Evolutionary conservation across 2,888 invertebrate species (phyloP).

Genomic region (Lissonota sp.): DNA sequence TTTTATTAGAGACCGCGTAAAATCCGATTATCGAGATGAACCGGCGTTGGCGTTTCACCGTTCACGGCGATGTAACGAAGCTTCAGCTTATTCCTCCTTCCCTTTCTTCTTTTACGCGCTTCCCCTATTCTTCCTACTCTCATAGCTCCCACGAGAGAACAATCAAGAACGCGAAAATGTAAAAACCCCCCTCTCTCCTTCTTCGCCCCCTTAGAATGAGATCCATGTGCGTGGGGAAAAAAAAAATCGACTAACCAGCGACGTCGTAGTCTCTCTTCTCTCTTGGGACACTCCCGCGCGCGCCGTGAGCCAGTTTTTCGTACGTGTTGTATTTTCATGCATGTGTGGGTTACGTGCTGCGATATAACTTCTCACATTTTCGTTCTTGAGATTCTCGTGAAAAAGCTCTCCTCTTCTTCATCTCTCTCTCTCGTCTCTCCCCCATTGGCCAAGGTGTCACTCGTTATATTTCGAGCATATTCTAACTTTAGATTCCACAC

Average conservation of each 20-base stretch:
- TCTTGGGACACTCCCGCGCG: neutral
- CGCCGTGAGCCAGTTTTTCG: conserved; percentile 29
- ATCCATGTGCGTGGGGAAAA: conserved; percentile 45
- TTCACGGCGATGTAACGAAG: conserved; percentile 40
- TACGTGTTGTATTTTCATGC: conserved; percentile 5
- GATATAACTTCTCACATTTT: conserved; percentile 53
- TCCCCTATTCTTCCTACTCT: conserved; percentile 24
- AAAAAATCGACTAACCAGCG: conserved; percentile 22
- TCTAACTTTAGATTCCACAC: conserved; percentile 79
- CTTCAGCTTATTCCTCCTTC: conserved; percentile 12
- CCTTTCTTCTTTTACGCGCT: neutral
- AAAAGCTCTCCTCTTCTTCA: conserved; percentile 33
- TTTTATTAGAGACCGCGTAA: conserved; percentile 66
- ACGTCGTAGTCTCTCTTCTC: conserved; percentile 15
- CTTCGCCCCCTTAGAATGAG: neutral
- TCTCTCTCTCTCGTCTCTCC: conserved; percentile 29
- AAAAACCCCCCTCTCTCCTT: conserved; percentile 9
- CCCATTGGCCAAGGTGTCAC: conserved; percentile 76
- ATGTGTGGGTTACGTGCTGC: neutral
- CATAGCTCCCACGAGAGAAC: conserved; percentile 19
- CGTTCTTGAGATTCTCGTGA: conserved; percentile 27
- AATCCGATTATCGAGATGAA: conserved; percentile 65
- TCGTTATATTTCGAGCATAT: conserved; percentile 81
- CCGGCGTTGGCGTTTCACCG: conserved; percentile 64
- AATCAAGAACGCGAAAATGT: conserved; percentile 28